Base-by-base conservation (phyloP, 2,113 vertebrate species). In the Cephalopholis sonnerati region DNA sequence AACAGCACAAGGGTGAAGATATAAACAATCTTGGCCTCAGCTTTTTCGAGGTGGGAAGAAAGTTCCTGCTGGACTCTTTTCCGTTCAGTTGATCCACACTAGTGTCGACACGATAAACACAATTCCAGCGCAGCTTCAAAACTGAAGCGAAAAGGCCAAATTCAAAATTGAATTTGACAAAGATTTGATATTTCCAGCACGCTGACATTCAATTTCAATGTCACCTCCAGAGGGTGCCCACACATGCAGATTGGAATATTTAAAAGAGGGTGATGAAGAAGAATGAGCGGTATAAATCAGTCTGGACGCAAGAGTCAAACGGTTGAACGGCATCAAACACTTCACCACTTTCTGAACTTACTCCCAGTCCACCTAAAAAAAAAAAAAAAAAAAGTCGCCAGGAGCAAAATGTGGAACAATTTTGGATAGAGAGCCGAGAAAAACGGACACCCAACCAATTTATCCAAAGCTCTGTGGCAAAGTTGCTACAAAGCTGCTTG, bases 1-100 rank as follows among this genome's bases (percentile, higher is more conserved):
- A 90, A 77, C 36, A 85, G 88, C 77, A 87, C 62, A 76, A 41
- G 57, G 74, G 82, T 83, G 76, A 84, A 91, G 90, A 92, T 89
- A 92, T 81, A 90, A 93, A 91, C 91, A 93, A 83, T 88, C 86
- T 80, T 76, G 91, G 77, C 81, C 83, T 81, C 27, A 51, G 92
- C 84, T 25, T 75, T 87, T 72, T 36, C 39, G 27, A 83, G 85
- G 89, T 90, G 85, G 77, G 79, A 84, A 86, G 77, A 89, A 88
- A 87, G 90, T 92, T 90, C 74, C 65, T 61, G 82, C 76, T 36
- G 81, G 76, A 90, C 77, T 82, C 74, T 65, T 78, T 89, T 51
- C 22, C 74, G 32, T 84, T 74, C 29, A 70, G 88, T 79, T 57
- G 51, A 81, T 65, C 85, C 65, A 69, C 10, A n/a, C 64, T n/a